These are phyloP conservation scores for Falco peregrinus DNA, from an alignment of 2,797 vertebrate species.

Conservation along the genomic window DNA sequence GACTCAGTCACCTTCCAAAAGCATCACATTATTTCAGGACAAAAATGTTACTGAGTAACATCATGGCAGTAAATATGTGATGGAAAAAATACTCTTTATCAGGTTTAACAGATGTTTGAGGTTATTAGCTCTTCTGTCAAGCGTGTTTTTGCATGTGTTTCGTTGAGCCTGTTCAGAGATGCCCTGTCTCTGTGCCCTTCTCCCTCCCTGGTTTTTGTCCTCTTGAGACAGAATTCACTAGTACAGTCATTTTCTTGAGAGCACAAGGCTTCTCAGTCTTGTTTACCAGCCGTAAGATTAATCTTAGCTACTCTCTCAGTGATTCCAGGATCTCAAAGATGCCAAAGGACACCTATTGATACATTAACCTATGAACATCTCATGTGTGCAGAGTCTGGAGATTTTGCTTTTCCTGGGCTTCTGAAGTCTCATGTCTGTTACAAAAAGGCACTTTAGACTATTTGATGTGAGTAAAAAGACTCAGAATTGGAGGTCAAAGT, in stretches of 20 bases:
- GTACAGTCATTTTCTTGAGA: background rate
- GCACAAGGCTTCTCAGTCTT: background rate
- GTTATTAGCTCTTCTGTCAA: background rate
- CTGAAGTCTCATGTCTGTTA: background rate
- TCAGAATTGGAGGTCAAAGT: conserved; percentile 15
- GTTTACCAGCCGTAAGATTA: background rate
- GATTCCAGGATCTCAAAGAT: background rate
- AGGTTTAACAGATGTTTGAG: background rate
- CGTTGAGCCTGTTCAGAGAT: background rate
- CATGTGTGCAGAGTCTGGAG: background rate
- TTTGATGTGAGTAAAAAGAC: background rate
- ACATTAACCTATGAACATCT: background rate
- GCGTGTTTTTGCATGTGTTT: background rate
- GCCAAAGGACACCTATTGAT: background rate
- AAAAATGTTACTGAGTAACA: background rate
- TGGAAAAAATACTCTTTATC: background rate
- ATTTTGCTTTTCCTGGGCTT: background rate
- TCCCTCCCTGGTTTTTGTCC: background rate
- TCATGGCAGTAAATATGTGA: background rate
- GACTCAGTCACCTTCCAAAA: background rate
- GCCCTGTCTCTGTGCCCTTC: background rate
- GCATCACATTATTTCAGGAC: background rate
- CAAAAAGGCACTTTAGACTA: background rate
- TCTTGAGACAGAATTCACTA: background rate
- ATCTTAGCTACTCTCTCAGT: background rate